These are phyloP conservation scores for Lasioglossum vierecki DNA, from an alignment of 2,888 invertebrate species.

Conservation along the genomic window DNA sequence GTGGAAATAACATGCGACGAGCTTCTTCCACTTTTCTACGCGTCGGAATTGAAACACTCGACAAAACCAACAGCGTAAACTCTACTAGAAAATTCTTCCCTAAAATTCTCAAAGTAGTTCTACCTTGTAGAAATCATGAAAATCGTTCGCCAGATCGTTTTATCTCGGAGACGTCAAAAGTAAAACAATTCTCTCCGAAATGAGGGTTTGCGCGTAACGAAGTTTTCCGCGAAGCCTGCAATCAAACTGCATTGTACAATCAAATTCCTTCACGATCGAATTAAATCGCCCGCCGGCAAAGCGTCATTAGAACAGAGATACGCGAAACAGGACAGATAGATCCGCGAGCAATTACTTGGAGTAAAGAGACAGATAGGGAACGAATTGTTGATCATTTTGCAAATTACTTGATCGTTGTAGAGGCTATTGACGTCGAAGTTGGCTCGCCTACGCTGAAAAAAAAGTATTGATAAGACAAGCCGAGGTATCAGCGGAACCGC, in stretches of 20 bases:
- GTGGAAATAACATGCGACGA: not conserved
- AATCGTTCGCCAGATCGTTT: too few relatives aligned
- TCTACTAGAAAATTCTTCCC: too few relatives aligned
- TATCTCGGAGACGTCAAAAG: too few relatives aligned
- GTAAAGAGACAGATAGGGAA: not conserved
- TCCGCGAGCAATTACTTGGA: not conserved
- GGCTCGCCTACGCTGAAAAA: constrained; percentile 5
- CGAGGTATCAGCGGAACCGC: constrained; percentile 34
- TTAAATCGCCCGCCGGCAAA: not conserved
- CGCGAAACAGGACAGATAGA: not conserved
- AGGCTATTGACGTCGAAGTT: constrained; percentile 1
- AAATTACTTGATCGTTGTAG: not conserved
- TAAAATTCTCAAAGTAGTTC: too few relatives aligned
- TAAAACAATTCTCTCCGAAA: not conserved
- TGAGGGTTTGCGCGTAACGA: not conserved
- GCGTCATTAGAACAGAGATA: not conserved
- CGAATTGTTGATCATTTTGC: not conserved
- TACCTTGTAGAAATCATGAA: too few relatives aligned
- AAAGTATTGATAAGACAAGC: constrained; percentile 30
- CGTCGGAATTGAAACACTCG: not conserved
- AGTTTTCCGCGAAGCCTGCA: not conserved
- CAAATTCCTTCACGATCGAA: not conserved
- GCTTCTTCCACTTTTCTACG: not conserved
- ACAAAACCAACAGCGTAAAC: not conserved
- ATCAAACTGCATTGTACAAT: not conserved